Evolutionary conservation across 2,113 vertebrate genomes (phyloP).

Genomic region (Psophia crepitans): DNA sequence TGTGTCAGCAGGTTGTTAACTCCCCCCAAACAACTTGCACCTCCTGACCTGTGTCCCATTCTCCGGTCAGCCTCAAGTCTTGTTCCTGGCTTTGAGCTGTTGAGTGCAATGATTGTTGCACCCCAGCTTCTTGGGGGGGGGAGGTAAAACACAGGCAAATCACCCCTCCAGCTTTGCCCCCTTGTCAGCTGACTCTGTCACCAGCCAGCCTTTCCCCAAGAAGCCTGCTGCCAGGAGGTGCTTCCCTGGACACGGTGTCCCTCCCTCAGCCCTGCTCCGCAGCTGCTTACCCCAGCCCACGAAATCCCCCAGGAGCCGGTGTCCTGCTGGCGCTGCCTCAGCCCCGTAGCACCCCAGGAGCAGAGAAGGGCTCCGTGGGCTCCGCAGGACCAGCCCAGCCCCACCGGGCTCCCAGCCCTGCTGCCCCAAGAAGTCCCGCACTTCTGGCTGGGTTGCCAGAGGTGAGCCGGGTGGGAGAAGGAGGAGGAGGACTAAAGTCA

Average conservation of each 20-base stretch:
- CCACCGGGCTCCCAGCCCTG: rapidly evolving
- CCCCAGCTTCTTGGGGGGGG: background rate
- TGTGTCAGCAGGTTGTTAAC: background rate
- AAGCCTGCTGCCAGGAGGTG: background rate
- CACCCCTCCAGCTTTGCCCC: background rate
- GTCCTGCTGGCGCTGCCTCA: background rate
- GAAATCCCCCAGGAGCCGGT: background rate
- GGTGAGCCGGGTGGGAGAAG: rapidly evolving
- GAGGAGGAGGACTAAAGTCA: background rate
- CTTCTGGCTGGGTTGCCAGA: background rate
- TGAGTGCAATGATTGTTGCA: rapidly evolving
- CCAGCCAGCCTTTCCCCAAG: background rate
- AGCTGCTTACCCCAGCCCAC: background rate
- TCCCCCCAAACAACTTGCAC: background rate
- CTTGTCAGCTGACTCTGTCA: background rate
- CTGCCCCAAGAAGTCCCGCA: background rate
- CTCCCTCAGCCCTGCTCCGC: rapidly evolving
- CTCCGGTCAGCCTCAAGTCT: rapidly evolving
- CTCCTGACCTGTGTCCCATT: background rate
- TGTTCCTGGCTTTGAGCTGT: background rate
- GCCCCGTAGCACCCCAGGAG: background rate
- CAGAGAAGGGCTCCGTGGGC: background rate
- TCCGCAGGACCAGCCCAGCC: background rate
- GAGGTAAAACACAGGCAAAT: background rate
- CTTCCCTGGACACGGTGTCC: background rate